Evolutionary conservation across 2,113 vertebrate species (phyloP), one percentile per base, ranked within the genome.

Genomic region (Condylura cristata): DNA sequence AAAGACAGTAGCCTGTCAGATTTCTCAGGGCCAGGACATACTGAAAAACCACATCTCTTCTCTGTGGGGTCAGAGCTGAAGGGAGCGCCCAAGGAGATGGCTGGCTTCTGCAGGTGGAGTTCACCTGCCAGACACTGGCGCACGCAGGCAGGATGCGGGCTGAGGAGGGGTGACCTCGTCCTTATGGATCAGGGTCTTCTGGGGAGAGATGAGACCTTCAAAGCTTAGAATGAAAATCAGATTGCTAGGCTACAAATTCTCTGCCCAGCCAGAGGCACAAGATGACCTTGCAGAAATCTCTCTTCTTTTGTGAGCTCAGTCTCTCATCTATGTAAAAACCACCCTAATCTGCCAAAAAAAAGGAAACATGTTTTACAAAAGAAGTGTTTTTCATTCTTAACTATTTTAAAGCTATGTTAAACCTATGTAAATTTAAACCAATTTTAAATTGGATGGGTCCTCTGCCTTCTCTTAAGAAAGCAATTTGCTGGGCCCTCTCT

Each of bases 361-460:
- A 89, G 83, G 60, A 32, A 90, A 81, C 90, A 86, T 12, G 37
- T 84, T 95, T 89, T 82, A 65, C 66, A 34, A 82, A 95, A 95
- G 32, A 89, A 89, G 58, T 82, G 41, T 48, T 71, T 72, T 61
- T 82, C 63, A 89, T 80, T 95, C 53, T 95, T 72, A 80, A 75
- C 14, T 95, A 90, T 85, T 74, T 22, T 65, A 76, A 53, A 95
- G 56, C 83, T 93, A 78, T 74, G 83, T 46, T 85, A 95, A 79
- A 46, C 26, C 48, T 92, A 58, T 79, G 34, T 92, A 95, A 93
- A 94, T 93, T 78, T 78, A 95, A 95, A 91, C 58, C 53, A 96
- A 85, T 86, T 95, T 95, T 89, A 96, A 95, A 68, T 91, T 94
- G 95, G 53, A 92, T 90, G 90, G 71, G 76, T n/a, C 44, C 24